A percentile compares a stretch with the other conserved stretches of the same genome.
Conservation (phyloP, 1,140 invertebrate species). For the Trachymyrmex cornetzi region DNA sequence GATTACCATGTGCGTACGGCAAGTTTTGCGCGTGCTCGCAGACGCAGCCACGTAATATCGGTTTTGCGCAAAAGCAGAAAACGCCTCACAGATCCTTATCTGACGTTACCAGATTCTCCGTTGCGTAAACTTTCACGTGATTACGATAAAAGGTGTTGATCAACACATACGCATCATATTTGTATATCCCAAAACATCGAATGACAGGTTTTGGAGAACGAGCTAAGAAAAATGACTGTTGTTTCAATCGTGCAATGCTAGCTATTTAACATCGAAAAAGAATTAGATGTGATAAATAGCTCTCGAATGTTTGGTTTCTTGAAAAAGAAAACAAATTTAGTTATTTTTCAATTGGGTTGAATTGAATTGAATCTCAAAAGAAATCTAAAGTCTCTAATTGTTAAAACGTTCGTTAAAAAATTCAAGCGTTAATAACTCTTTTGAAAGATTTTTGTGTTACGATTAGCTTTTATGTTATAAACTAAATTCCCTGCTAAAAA, state of each 20-base stretch:
- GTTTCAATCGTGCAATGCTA: neutral
- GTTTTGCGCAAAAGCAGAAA: constrained; percentile 38
- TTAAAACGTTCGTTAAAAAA: neutral
- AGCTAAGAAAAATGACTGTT: neutral
- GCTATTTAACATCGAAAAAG: neutral
- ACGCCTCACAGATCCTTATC: constrained; percentile 5
- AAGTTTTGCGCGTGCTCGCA: constrained; percentile 46
- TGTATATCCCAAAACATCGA: too few species aligned
- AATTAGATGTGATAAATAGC: neutral
- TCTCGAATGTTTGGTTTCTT: neutral
- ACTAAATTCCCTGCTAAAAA: neutral
- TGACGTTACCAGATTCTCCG: constrained; percentile 23
- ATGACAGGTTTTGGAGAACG: neutral
- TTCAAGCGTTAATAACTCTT: neutral
- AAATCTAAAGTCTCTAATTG: neutral
- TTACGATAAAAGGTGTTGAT: neutral
- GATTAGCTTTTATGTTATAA: neutral
- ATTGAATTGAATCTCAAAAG: neutral
- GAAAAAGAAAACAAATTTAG: neutral
- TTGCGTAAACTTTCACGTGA: constrained; percentile 30
- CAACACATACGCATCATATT: neutral
- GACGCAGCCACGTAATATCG: neutral
- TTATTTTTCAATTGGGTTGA: neutral
- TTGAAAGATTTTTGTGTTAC: neutral
- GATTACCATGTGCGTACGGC: constrained; percentile 63